phyloP scores from a whole-genome alignment of 2,888 invertebrate genomes.

The Phengaris arion region DNA sequence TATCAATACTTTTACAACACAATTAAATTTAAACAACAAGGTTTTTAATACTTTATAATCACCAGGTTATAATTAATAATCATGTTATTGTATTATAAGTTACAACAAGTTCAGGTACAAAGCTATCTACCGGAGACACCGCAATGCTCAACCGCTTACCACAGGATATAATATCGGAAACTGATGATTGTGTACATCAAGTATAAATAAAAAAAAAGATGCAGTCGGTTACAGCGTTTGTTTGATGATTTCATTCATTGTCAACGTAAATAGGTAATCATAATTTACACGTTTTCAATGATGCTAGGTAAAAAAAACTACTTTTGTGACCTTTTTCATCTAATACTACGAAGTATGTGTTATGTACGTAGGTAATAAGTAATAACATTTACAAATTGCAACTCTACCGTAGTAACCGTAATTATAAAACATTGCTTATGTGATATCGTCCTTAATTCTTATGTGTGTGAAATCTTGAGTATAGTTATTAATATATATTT shows the following conservation, averaged over 20 bases:
- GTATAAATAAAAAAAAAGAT: no score
- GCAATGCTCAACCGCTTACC: not conserved
- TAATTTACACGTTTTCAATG: not conserved
- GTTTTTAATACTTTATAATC: not conserved
- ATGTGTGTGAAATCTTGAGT: not conserved
- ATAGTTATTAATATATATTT: no score
- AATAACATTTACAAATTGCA: not conserved
- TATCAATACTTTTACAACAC: not conserved
- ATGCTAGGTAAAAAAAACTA: no score
- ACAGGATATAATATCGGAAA: conserved; percentile 9
- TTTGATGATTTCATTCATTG: not conserved
- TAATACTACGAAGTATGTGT: no score
- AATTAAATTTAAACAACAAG: not conserved
- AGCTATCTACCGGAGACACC: not conserved
- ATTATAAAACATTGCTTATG: not conserved
- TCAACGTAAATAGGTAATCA: not conserved
- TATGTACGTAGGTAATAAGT: no score
- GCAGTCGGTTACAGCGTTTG: not conserved
- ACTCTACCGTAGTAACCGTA: not conserved
- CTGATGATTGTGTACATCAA: not conserved
- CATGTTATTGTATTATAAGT: not conserved
- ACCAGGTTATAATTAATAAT: not conserved
- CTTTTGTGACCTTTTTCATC: no score
- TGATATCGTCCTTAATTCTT: not conserved
- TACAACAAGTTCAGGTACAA: not conserved